Base-by-base conservation (phyloP, 2,797 vertebrate species). In the Menidia menidia region DNA sequence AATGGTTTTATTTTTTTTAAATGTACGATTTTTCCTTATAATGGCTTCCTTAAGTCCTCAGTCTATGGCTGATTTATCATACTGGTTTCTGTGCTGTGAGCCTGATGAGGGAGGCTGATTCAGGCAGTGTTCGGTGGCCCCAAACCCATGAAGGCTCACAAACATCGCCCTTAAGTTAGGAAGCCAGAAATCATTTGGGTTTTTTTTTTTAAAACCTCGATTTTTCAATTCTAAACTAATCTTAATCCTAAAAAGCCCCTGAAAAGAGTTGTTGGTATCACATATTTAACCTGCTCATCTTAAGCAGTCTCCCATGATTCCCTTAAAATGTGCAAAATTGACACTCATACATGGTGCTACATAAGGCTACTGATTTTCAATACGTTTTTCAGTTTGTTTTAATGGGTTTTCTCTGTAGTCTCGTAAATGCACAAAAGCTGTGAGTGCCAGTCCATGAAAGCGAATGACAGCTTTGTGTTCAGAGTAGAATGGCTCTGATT, bases 11-110 rank as follows among this genome's bases (percentile, higher is more conserved):
- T 60, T 84, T 76, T 77, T 59, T 42, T 61, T 51, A 80, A 60
- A 61, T 60, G 52, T 54, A 18, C 9, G 35, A 73, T 80, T 76
- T 76, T 77, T 39, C 39, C 60, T 71, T 60, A 32, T 16, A 60
- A 43, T 64, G 50, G 61, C 31, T 47, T 60, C 25, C 33, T 80
- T 42, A n/a, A 65, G 66, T 71, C 39, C 63, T 72, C 55, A 44
- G 55, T 53, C 33, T 43, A 44, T 60, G 74, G 66, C 60, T 60
- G 67, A 64, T 61, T 63, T 68, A 19, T 73, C 47, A 14, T 77
- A 81, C 44, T 80, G 59, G 72, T 78, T 73, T 73, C 33, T 75
- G 75, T 61, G 62, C 56, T 75, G 50, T 68, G 42, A 70, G 69
- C 45, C 32, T 31, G 7, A 16, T n/a, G 14, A 55, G 50, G 30